Evolutionary conservation across 23 tunicate genomes (phyloP).

Genomic region (Phallusia fumigata): DNA sequence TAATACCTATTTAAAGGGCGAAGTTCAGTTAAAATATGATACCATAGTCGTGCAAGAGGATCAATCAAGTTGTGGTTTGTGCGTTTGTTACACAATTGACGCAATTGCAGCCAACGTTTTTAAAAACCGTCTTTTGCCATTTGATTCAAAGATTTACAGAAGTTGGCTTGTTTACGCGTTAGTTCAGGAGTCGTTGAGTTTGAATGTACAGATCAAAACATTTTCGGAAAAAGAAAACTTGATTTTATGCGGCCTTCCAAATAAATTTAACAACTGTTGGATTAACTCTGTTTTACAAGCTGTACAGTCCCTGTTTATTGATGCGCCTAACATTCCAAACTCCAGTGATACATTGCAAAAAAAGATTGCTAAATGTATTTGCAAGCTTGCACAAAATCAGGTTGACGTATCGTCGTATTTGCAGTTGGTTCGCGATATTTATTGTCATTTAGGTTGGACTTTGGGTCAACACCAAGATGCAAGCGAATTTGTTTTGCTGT

Average conservation of each 20-base stretch:
- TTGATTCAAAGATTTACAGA: neutral
- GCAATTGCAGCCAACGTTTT: neutral
- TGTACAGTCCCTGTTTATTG: neutral
- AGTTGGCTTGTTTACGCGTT: neutral
- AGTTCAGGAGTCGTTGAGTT: neutral
- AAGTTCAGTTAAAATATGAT: neutral
- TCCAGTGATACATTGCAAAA: neutral
- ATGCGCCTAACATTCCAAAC: neutral
- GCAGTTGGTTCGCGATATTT: neutral
- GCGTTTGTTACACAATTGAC: neutral
- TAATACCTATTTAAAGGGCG: too few relatives aligned
- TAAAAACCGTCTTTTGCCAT: neutral
- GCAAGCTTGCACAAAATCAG: neutral
- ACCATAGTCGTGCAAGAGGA: neutral
- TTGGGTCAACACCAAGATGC: neutral
- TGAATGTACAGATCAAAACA: neutral
- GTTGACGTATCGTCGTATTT: neutral
- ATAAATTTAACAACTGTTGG: conserved; percentile 1
- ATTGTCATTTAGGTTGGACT: neutral
- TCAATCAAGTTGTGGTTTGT: conserved; percentile 6
- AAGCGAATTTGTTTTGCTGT: neutral
- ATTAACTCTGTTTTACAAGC: neutral
- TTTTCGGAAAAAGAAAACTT: neutral
- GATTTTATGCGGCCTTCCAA: neutral
- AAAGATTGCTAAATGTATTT: neutral